Percentiles rank a stretch among this genome's conserved stretches.
These are phyloP conservation scores for Zonotrichia leucophrys DNA, from an alignment of 2,113 vertebrate species.

Conservation along the genomic window DNA sequence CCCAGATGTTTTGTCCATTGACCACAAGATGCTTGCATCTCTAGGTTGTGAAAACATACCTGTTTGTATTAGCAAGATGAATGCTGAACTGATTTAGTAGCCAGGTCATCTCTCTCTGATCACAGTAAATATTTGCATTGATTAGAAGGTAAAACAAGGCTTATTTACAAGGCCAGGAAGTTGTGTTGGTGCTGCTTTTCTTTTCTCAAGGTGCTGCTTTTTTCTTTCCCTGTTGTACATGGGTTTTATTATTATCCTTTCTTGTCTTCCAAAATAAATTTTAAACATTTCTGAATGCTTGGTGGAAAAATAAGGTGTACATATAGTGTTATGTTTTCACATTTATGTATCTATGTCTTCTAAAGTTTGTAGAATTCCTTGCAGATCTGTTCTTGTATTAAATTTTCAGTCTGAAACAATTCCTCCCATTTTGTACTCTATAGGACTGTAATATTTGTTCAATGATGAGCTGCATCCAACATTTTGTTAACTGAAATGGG, in stretches of 20 bases:
- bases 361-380: not conserved
- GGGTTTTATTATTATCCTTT: fast-evolving
- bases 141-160: not conserved
- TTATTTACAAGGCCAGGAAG: not conserved
- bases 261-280: not conserved
- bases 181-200: not conserved
- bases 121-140: conserved; percentile 1
- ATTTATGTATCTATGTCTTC: not conserved
- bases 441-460: conserved; percentile 71
- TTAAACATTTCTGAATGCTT: not conserved
- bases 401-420: conserved; percentile 36
- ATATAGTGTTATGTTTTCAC: not conserved
- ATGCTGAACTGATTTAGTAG: not conserved
- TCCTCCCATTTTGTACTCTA: conserved; percentile 58
- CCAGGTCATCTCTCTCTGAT: not conserved
- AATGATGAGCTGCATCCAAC: conserved; percentile 74
- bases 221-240: not conserved
- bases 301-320: not conserved
- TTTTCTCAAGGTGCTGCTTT: not conserved
- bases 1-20: not conserved
- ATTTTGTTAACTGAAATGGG: conserved; percentile 84
- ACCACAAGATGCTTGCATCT: fast-evolving
- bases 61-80: not conserved
- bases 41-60: not conserved
- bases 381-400: not conserved